Percentiles rank a stretch among this genome's conserved stretches.
Conservation (phyloP, 2,113 vertebrate genomes). For the Struthidea cinerea region DNA sequence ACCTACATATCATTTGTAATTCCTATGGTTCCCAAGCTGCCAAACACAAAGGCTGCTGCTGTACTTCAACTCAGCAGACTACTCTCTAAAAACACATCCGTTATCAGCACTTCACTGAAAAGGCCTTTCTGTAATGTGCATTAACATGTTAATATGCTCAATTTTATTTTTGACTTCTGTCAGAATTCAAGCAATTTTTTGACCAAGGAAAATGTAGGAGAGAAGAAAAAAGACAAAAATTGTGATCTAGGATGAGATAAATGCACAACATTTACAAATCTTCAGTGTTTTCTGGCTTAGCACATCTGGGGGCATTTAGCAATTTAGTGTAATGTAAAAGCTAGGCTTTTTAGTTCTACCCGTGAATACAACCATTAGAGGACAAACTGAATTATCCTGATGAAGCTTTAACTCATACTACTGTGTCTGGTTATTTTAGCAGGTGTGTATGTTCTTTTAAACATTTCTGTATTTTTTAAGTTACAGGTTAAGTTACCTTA, state of each 20-base stretch:
- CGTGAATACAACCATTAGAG: not conserved
- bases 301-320: not conserved
- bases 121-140: not conserved
- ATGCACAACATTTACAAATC: not conserved
- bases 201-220: not conserved
- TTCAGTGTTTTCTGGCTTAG: not conserved
- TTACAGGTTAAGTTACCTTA: not conserved
- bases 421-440: not conserved
- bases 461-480: not conserved
- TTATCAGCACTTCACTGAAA: not conserved
- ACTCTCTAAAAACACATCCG: not conserved
- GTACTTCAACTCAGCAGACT: not conserved
- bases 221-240: not conserved
- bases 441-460: not conserved
- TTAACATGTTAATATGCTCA: not conserved
- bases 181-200: not conserved
- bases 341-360: not conserved
- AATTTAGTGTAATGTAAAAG: not conserved
- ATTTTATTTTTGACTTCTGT: not conserved
- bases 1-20: not conserved
- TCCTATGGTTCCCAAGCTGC: not conserved
- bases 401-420: not conserved
- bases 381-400: not conserved
- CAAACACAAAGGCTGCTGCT: not conserved
- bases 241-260: not conserved